Base-by-base conservation (phyloP, 1,140 invertebrate species). In the Polyergus mexicanus region DNA sequence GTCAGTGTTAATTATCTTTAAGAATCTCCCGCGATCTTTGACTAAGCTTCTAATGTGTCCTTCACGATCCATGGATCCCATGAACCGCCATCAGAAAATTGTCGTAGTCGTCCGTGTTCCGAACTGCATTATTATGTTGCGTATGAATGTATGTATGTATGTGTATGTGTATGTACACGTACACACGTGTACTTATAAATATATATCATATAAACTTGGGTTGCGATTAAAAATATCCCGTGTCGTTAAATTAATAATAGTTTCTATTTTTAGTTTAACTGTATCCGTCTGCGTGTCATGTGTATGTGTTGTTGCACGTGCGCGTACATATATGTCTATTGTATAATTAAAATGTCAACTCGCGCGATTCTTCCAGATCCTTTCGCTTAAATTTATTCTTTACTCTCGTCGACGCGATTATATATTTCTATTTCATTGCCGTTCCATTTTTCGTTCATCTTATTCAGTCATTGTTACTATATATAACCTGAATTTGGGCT, bases 161-260 rank as follows among this genome's bases (percentile, higher is more conserved):
- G 25, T n/a, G n/a, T 56, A 16, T 51, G 44, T 47, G 41, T 11
- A 1, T 44, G 44, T 47, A 51, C 4, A 16, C 60, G 60, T 54
- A 66, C 11, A n/a, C 65, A 28, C 68, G n/a, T 85, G 62, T 85
- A 81, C 71, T 54, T 90, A 81, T 74, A 54, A 38, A 81, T 69
- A 60, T 58, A 47, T 41, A 25, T 80, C 68, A 58, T 86, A 72
- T 86, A 72, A 92, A 92, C 89, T 91, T 90, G 66, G 86, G 71
- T 92, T 83, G 84, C 86, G 66, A 87, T 90, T 90, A 77, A 77
- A 77, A 77, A 65, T 77, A 32, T 32, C 16, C 38, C 38, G 16
- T 63, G 16, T 77, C 54, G 11, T 63, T 28, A 65, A 77, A 51
- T 76, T 77, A 77, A 75, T 58, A 58, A 84, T 84, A 83, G 41